Evolutionary conservation across 2,113 vertebrate genomes (phyloP), one percentile per base, ranked within the genome.

Genomic region (Cheirogaleus medius): DNA sequence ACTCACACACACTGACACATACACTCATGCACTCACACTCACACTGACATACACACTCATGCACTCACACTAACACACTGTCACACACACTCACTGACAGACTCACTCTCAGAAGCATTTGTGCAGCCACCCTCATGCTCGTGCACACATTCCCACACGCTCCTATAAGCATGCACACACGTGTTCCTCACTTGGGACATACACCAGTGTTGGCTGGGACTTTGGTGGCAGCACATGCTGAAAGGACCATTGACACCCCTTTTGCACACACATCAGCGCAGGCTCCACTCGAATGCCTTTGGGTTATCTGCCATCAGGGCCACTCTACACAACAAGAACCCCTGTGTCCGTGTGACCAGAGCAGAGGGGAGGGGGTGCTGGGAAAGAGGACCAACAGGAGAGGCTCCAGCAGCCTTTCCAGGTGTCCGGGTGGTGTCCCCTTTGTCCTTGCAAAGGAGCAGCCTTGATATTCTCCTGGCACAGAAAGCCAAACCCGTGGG

Each of bases 361-460:
- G 39, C 18, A 73, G 17, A 80, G 25, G 14, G 21, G 5, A 5
- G 11, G 52, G 32, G 27, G 27, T 37, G 5, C 10, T 7, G 58
- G 42, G 0, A 49, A 6, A 66, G 29, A 20, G 15, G 21, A 39
- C 14, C n/a, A 11, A 6, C 32, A 10, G 18, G 27, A 44, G 32
- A 8, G 6, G 34, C 10, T 17, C 3, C 12, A 4, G 25, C 3
- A 7, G 20, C 32, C 34, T 63, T 17, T 6, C 44, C 14, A 5
- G 11, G 6, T 17, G 13, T 5, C 29, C 9, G 3, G 32, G 12
- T 6, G 37, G 34, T 14, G 3, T 13, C 13, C 58, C n/a, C 0
- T 1, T 14, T 32, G 54, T 56, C 44, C 27, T 73, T 23, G 87
- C 52, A 1, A 29, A 29, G 42, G 15, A 39, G 69, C 14, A 63